These are phyloP conservation scores for Ranitomeya variabilis DNA, from an alignment of 2,113 vertebrate genomes.

Conservation along the genomic window DNA sequence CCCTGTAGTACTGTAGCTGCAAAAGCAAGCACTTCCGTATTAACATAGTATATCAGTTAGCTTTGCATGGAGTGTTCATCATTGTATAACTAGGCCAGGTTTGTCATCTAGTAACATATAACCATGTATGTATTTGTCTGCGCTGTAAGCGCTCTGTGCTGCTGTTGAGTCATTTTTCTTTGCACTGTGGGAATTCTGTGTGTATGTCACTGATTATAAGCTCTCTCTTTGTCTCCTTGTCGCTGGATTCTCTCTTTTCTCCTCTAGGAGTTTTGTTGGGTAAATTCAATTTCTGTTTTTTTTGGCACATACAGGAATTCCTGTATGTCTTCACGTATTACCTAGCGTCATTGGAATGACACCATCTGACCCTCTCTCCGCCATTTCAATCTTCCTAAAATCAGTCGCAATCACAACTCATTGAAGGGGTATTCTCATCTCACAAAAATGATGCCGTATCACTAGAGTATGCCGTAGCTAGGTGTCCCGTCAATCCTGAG, in stretches of 20 bases:
- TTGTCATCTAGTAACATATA: background rate
- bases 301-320: conserved; percentile 20
- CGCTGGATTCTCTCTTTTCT: conserved; percentile 76
- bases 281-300: conserved; percentile 81
- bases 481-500: too few species aligned
- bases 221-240: conserved; percentile 82
- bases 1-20: background rate
- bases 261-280: conserved; percentile 96
- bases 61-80: background rate
- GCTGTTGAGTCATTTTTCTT: conserved; percentile 24
- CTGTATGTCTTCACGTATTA: conserved; percentile 59
- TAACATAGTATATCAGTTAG: too few species aligned
- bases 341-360: conserved; percentile 34
- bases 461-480: too few species aligned
- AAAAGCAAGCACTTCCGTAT: background rate
- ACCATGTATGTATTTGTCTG: background rate
- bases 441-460: background rate
- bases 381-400: background rate
- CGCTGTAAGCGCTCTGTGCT: conserved; percentile 14
- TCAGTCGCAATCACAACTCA: background rate
- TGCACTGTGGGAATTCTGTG: conserved; percentile 54
- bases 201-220: conserved; percentile 73
- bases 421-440: background rate
- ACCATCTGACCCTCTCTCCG: conserved; percentile 32
- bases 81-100: background rate